phyloP scores from a whole-genome alignment of 1,140 invertebrate species.

The Euura lappo region DNA sequence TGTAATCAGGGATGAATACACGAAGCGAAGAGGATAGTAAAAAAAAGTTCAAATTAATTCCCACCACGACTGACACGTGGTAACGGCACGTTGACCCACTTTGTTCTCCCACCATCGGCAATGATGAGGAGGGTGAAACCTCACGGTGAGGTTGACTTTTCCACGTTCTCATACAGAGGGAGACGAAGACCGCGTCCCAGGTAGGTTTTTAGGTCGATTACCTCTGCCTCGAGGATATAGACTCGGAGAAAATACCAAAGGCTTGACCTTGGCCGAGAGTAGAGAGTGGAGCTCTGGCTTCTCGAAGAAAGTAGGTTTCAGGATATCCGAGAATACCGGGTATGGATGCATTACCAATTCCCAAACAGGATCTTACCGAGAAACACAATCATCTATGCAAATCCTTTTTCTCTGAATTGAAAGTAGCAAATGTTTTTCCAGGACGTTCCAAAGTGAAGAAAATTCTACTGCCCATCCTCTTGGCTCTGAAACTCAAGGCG shows the following conservation, averaged over 20 bases:
- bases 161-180: not conserved
- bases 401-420: not conserved
- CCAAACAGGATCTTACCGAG: not conserved
- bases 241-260: slow-evolving; percentile 23
- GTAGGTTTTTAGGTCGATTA: slow-evolving; percentile 16
- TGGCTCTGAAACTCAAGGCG: slow-evolving; percentile 69
- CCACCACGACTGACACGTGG: not conserved
- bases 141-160: not conserved
- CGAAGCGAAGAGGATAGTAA: not conserved
- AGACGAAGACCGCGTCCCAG: not conserved
- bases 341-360: too few species aligned
- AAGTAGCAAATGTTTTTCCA: slow-evolving; percentile 35
- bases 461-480: slow-evolving; percentile 66
- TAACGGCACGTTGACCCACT: slow-evolving; percentile 1
- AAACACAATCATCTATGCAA: not conserved
- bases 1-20: slow-evolving; percentile 1
- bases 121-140: not conserved
- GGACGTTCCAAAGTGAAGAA: slow-evolving; percentile 68
- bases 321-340: not conserved
- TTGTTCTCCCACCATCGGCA: not conserved
- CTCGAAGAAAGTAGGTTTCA: slow-evolving; percentile 47
- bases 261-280: slow-evolving; percentile 48
- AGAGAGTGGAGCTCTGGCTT: slow-evolving; percentile 21
- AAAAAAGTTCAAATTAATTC: not conserved
- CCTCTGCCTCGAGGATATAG: slow-evolving; percentile 7